Evolutionary conservation across 1,140 invertebrate genomes (phyloP), one percentile per base, ranked within the genome.

Genomic region (Neuroterus valhalla): DNA sequence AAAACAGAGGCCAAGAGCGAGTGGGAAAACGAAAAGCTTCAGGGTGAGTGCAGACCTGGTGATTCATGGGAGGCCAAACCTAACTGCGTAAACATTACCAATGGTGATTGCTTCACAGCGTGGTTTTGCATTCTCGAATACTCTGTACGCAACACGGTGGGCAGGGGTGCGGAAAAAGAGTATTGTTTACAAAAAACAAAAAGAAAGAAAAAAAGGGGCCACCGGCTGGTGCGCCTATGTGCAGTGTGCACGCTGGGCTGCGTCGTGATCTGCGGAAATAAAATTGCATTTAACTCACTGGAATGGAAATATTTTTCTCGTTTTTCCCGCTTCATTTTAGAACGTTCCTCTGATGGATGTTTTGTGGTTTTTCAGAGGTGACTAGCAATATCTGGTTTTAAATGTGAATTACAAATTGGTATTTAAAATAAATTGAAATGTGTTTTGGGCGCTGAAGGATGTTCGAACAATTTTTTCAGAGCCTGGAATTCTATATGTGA

Each of bases 51-150:
- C 11, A 26, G 23, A n/a, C 23, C 14, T 2, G 52, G 43, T 66
- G 44, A 72, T 72, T 72, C 71, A 72, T 46, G 55, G 55, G 66
- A 66, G 70, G 78, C 75, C 67, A 72, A 80, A 79, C 75, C 78
- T 79, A 84, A 81, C 83, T 82, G 83, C 68, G 77, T 77, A 85
- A 85, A 84, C 81, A 85, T 83, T 83, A 82, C 62, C 78, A 71
- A 52, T 72, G 75, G 75, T 84, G 83, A 85, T 85, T 85, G 84
- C 83, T 85, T 83, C 79, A 80, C 81, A 75, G 68, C 70, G 46
- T 43, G 44, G 69, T 82, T 83, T 82, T 83, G 78, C 80, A 80
- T 84, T 80, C 67, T 62, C 55, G 14, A 74, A 81, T 79, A 75
- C 70, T 19, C 71, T 44, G 73, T 43, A 50, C 50, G 71, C 52